Evolutionary conservation across 2,888 invertebrate species (phyloP), one percentile per base, ranked within the genome.

Genomic region (Thereva nobilitata): DNA sequence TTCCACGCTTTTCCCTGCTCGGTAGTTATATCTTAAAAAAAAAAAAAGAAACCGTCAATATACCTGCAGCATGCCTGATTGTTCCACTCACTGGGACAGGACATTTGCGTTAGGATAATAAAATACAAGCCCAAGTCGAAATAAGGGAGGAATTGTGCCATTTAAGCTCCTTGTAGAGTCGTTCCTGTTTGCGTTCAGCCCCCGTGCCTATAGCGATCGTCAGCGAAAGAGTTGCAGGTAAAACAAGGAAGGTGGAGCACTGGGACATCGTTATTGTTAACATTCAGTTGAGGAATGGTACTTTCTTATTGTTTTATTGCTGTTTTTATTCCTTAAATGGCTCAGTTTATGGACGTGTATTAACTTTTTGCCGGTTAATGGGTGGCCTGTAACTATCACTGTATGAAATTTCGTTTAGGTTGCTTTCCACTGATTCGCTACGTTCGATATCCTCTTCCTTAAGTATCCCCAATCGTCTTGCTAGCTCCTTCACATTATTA

Each of bases 401-500:
- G 59, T 47, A 47, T 59, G 45, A 59, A 59, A 12, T 38, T 47
- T 38, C 6, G 35, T 47, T 40, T 54, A 59, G 37, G 50, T n/a
- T 8, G 12, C 9, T 23, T 42, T 50, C 7, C 49, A 38, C 59
- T 5, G 38, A 40, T 6, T 10, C 3, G 37, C 35, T 5, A 40
- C 42, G 10, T 45, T 85, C 86, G 6, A 84, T 84, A 47, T 87
- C 87, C 49, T 87, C 86, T 68, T 91, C 88, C 78, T 93, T 93
- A 73, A 95, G 89, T 78, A 95, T 95, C 50, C 95, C 95, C 66
- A 95, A 84, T 67, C 89, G 87, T 73, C 90, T 90, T 34, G 93
- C 95, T 6, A 95, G 88, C 69, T 89, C 86, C 74, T 93, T 93
- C 4, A 95, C 93, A 76, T 91, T 92, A 68, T 89, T 91, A 71